Conservation (phyloP, 92 coral and sea anemone species). For the Chrysogorgia sp. region DNA sequence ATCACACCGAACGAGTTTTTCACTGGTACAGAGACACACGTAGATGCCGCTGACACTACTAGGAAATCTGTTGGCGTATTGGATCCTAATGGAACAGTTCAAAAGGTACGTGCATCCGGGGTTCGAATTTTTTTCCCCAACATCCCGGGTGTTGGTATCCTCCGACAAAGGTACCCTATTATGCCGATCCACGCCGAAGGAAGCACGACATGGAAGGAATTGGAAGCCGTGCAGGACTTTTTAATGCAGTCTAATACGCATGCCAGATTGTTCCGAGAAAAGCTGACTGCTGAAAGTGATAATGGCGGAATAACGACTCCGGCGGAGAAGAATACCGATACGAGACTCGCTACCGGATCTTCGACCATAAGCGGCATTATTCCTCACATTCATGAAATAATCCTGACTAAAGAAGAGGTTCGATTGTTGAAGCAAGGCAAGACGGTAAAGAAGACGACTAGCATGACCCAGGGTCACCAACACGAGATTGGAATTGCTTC, state of each 20-base stretch:
- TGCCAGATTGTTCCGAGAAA: conserved; percentile 22
- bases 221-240: conserved; percentile 37
- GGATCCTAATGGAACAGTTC: conserved; percentile 15
- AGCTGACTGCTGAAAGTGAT: background rate
- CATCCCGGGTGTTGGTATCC: conserved; percentile 52
- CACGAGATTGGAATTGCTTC: conserved; percentile 6
- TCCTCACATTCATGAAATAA: conserved; percentile 66
- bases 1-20: conserved; percentile 68
- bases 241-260: conserved; percentile 41
- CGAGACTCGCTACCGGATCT: background rate
- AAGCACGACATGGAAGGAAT: conserved; percentile 50
- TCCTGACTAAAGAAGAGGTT: conserved; percentile 8
- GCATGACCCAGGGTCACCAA: conserved; percentile 25
- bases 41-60: conserved; percentile 75
- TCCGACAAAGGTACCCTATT: conserved; percentile 58
- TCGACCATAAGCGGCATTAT: background rate
- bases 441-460: background rate
- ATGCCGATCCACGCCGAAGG: conserved; percentile 61
- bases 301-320: too few relatives aligned
- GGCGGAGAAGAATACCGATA: background rate
- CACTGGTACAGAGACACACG: conserved; percentile 43
- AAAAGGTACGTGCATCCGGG: conserved; percentile 65
- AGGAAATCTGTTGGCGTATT: conserved; percentile 67
- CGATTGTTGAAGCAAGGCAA: background rate
- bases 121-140: conserved; percentile 79